phyloP scores from a whole-genome alignment of 2,888 invertebrate species.

The Ptychoptera albimana region DNA sequence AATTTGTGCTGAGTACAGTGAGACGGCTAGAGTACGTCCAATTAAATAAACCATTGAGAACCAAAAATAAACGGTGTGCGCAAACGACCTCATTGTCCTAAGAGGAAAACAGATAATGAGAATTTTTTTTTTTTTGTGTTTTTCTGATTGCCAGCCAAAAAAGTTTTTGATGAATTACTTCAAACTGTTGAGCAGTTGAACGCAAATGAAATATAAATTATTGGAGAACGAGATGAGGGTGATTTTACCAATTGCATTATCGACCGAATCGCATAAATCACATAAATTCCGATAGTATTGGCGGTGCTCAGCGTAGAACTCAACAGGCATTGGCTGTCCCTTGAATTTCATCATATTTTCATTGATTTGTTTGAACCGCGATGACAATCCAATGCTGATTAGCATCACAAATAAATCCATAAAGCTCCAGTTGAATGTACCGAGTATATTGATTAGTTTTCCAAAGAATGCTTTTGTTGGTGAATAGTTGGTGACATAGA shows the following conservation, averaged over 20 bases:
- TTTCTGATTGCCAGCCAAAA: too few relatives aligned
- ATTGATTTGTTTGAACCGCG: constrained; percentile 43
- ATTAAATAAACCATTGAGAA: constrained; percentile 39
- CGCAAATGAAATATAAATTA: constrained; percentile 41
- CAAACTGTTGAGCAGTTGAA: constrained; percentile 37
- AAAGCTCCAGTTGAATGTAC: constrained; percentile 51
- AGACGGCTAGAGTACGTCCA: constrained; percentile 36
- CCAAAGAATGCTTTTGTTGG: constrained; percentile 33
- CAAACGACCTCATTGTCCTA: constrained; percentile 25
- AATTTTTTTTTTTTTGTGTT: background rate
- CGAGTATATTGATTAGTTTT: constrained; percentile 22
- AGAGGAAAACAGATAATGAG: background rate
- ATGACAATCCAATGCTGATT: constrained; percentile 43
- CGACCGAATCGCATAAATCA: constrained; percentile 33
- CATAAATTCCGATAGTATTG: constrained; percentile 36
- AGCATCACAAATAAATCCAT: constrained; percentile 50
- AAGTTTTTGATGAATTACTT: constrained; percentile 17
- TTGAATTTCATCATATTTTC: constrained; percentile 9
- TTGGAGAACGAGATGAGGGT: constrained; percentile 38
- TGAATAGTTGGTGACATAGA: constrained; percentile 32
- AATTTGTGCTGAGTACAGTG: constrained; percentile 38
- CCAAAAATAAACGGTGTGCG: constrained; percentile 36
- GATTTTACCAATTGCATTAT: constrained; percentile 34
- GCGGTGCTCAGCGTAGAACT: constrained; percentile 36
- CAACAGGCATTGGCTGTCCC: constrained; percentile 21